Conservation (phyloP, 2,888 invertebrate genomes). For the Eumerus sabulonum region DNA sequence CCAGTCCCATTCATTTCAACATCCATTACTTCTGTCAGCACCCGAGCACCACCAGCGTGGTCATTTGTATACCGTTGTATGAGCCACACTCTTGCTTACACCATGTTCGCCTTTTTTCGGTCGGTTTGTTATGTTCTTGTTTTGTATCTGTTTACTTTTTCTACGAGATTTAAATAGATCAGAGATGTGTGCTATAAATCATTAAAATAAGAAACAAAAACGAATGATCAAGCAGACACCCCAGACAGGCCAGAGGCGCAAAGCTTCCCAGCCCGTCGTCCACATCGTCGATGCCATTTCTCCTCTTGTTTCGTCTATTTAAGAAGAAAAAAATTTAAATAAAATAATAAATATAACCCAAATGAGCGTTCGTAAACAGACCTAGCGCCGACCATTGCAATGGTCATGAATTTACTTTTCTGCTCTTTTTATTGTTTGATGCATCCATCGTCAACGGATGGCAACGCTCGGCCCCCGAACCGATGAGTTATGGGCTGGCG, state of each 20-base stretch:
- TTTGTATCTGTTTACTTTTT: too few species aligned
- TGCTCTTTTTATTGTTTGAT: conserved; percentile 1
- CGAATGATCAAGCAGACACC: neutral
- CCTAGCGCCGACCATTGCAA: conserved; percentile 41
- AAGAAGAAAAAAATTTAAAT: conserved; percentile 35
- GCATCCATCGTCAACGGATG: neutral
- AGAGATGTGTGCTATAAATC: conserved; percentile 47
- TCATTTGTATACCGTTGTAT: conserved; percentile 28
- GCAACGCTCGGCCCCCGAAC: neutral
- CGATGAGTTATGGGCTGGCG: conserved; percentile 46
- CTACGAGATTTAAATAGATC: conserved; percentile 51
- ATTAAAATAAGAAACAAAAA: conserved; percentile 33
- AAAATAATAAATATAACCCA: conserved; percentile 35
- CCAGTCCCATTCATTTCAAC: conserved; percentile 56
- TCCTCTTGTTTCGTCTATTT: too few species aligned
- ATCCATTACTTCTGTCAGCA: conserved; percentile 55
- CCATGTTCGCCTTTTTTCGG: too few species aligned
- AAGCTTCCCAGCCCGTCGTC: conserved; percentile 2
- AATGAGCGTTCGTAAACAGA: conserved; percentile 46
- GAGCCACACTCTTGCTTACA: too few species aligned
- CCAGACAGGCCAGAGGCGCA: conserved; percentile 2
- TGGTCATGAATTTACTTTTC: conserved; percentile 39
- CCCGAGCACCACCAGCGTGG: conserved; percentile 11
- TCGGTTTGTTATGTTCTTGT: too few species aligned
- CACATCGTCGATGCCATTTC: conserved; percentile 7